Conservation (phyloP, 2,113 vertebrate genomes). For the Phrynosoma platyrhinos region DNA sequence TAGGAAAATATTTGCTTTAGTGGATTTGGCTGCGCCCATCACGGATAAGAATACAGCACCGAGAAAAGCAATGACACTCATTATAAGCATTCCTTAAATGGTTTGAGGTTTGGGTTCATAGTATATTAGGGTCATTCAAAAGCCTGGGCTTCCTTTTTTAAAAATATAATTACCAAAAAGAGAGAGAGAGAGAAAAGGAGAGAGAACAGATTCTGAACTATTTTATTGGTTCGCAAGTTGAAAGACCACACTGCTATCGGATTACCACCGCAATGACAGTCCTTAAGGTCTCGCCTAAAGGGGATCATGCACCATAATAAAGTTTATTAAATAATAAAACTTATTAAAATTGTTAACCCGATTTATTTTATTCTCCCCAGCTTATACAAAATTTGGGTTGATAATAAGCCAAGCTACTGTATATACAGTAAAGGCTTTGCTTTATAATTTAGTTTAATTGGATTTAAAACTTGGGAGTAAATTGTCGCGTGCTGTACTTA, state of each 20-base stretch:
- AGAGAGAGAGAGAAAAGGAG: not conserved
- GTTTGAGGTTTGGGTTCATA: constrained; percentile 76
- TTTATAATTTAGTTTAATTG: constrained; percentile 99
- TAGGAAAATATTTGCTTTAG: constrained; percentile 44
- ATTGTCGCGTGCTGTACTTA: constrained; percentile 99
- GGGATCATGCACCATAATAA: constrained; percentile 99
- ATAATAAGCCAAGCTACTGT: constrained; percentile 99
- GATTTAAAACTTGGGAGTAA: constrained; percentile 99
- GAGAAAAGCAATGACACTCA: constrained; percentile 73
- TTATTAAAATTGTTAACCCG: constrained; percentile 99
- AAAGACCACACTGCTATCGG: constrained; percentile 95
- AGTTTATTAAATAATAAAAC: constrained; percentile 99
- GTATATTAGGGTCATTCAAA: constrained; percentile 78
- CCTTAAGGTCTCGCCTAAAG: constrained; percentile 96
- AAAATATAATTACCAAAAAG: not conserved
- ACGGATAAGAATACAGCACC: constrained; percentile 33
- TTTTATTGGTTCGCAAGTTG: constrained; percentile 75
- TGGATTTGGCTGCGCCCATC: constrained; percentile 57
- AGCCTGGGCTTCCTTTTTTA: constrained; percentile 47
- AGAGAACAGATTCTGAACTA: constrained; percentile 66
- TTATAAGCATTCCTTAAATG: constrained; percentile 65
- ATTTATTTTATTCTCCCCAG: constrained; percentile 99
- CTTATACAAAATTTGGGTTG: constrained; percentile 98
- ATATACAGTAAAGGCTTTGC: constrained; percentile 99
- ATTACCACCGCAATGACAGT: constrained; percentile 96